Base-by-base conservation (phyloP, 1,140 invertebrate genomes). In the Neoseiulus cucumeris region DNA sequence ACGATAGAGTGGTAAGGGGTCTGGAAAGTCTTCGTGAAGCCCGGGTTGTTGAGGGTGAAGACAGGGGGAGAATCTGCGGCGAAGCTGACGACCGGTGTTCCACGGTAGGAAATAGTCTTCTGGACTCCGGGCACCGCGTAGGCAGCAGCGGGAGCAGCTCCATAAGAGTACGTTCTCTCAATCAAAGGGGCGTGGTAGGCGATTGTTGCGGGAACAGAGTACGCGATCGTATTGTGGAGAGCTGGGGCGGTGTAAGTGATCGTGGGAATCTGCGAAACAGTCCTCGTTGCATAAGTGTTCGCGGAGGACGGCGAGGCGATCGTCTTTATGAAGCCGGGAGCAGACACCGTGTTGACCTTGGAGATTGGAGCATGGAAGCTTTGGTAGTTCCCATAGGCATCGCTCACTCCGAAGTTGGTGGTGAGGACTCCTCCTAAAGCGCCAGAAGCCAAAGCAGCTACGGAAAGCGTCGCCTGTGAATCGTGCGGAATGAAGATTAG, bases 11-110 rank as follows among this genome's bases (percentile, higher is more conserved):
- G 33, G 9, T 59, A 59, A 25, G 51, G 51, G 17, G 51, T 59
- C 51, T 59, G 51, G 51, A 59, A 18, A 2, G 51, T 59, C 22
- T 59, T 59, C 51, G 51, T 59, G 51, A 59, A 59, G 14, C 51
- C 51, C 14, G 51, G 51, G 51, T 59, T 59, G 51, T 17, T 59
- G 17, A 59, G 4, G 25, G 14, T 25, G 22, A 18, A 59, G 17
- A 33, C 51, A 14, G 51, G 17, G 6, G 51, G 14, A 59, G 51
- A 25, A 39, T 39, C 33, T 39, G 33, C 33, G 33, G 33, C 33
- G 4, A 39, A 4, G 33, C 33, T 39, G 33, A 39, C 33, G 9
- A 39, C 4, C 4, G 33, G 33, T 6, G 33, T 39, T 39, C 33
- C 33, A 9, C 33, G 33, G 22, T 59, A 59, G 4, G 51, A 25